Conservation (phyloP, 2,888 invertebrate genomes). For the Uropetala carovei region DNA sequence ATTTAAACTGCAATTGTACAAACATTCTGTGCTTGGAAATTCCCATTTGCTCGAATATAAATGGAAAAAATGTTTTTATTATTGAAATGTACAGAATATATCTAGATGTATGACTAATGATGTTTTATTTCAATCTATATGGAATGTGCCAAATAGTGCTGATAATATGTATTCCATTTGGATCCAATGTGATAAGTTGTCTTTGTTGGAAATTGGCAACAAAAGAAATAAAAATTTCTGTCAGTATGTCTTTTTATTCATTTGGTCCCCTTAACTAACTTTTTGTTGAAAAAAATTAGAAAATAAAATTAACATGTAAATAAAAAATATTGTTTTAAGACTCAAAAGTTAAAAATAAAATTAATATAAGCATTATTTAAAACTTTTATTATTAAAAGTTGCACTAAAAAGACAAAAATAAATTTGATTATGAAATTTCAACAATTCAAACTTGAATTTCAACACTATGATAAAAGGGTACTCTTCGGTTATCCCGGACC, state of each 20-base stretch:
- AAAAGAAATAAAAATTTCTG: conserved; percentile 54
- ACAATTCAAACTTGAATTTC: too few relatives aligned
- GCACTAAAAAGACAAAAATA: too few relatives aligned
- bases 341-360: too few relatives aligned
- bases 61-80: conserved; percentile 25
- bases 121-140: conserved; percentile 52
- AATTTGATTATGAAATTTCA: too few relatives aligned
- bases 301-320: too few relatives aligned
- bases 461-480: too few relatives aligned
- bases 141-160: conserved; percentile 63
- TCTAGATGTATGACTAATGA: conserved; percentile 53
- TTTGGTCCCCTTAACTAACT: background rate
- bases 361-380: too few relatives aligned
- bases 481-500: too few relatives aligned
- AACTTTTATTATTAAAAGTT: too few relatives aligned
- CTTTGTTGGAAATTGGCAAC: conserved; percentile 57
- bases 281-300: too few relatives aligned
- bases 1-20: background rate
- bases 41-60: conserved; percentile 32
- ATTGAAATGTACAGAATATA: conserved; percentile 39
- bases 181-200: conserved; percentile 63
- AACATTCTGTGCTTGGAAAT: conserved; percentile 46
- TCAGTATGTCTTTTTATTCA: conserved; percentile 26
- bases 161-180: conserved; percentile 56
- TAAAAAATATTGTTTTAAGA: too few relatives aligned